Evolutionary conservation across 2,113 vertebrate genomes (phyloP).

Genomic region (Desmodus rotundus): DNA sequence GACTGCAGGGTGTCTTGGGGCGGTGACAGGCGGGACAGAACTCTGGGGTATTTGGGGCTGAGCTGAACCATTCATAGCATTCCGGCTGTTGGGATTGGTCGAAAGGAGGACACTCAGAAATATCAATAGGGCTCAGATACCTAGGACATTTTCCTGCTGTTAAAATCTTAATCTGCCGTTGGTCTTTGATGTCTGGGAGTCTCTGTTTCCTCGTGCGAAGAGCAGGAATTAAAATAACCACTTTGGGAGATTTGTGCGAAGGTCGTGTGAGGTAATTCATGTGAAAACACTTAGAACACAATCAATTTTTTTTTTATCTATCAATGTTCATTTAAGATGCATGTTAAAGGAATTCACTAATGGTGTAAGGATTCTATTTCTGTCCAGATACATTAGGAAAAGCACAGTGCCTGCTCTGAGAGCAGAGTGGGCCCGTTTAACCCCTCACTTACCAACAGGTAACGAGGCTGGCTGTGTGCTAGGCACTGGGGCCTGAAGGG

Average conservation of each 20-base stretch:
- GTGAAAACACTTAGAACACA: neutral
- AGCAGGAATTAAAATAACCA: neutral
- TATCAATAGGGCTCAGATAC: neutral
- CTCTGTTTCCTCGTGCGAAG: neutral
- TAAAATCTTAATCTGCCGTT: neutral
- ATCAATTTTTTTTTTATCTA: neutral
- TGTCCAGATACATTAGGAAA: neutral
- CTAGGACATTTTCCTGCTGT: neutral
- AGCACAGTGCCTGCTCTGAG: neutral
- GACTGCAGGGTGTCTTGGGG: neutral
- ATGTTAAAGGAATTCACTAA: neutral
- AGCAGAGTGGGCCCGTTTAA: neutral
- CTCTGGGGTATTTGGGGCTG: neutral
- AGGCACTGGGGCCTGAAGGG: fast-evolving
- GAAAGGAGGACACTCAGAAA: neutral
- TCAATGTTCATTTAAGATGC: neutral
- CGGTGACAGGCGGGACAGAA: fast-evolving
- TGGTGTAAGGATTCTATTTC: neutral
- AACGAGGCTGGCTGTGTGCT: neutral
- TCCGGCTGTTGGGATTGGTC: neutral
- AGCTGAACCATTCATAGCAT: fast-evolving
- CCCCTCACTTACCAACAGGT: fast-evolving
- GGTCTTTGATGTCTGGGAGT: neutral
- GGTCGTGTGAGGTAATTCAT: neutral
- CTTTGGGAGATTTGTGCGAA: neutral